Percentiles rank a stretch among this genome's conserved stretches.
Conservation (phyloP, 2,888 invertebrate species). For the Sphaeridia pumilis region DNA sequence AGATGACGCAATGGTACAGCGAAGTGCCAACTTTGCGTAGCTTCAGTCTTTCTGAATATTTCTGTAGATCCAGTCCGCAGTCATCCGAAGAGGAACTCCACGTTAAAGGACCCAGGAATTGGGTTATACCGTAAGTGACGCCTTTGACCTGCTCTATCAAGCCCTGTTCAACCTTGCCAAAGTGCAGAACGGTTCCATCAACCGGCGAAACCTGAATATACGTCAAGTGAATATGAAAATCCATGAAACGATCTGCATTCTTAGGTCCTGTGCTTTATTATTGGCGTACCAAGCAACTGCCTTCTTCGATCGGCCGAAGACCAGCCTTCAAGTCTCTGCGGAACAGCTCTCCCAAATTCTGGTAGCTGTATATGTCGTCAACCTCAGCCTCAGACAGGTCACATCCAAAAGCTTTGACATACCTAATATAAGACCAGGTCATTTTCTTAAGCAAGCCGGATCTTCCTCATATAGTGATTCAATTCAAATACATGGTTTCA, state of each 20-base stretch:
- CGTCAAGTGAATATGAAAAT: too few relatives aligned
- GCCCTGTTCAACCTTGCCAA: constrained; percentile 71
- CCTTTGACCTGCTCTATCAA: constrained; percentile 93
- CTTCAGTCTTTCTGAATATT: constrained; percentile 14
- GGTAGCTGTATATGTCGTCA: constrained; percentile 61
- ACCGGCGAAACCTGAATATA: constrained; percentile 73
- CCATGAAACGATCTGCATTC: too few relatives aligned
- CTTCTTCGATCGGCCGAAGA: constrained; percentile 57
- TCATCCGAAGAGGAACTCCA: constrained; percentile 43
- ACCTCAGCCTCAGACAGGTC: constrained; percentile 72
- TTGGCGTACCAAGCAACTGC: constrained; percentile 55
- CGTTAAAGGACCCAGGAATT: constrained; percentile 63
- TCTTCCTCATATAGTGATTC: not conserved
- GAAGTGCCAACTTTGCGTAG: constrained; percentile 42
- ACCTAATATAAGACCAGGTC: constrained; percentile 35
- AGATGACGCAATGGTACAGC: constrained; percentile 88
- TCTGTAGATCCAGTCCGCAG: constrained; percentile 14
- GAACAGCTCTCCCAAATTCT: constrained; percentile 80
- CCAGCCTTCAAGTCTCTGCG: constrained; percentile 65
- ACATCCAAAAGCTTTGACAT: constrained; percentile 69
- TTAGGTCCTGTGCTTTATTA: too few relatives aligned
- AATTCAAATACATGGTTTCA: too few relatives aligned
- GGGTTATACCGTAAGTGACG: constrained; percentile 75
- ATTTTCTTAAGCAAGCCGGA: too few relatives aligned
- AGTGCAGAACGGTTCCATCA: constrained; percentile 83